Conservation (phyloP, 2,113 vertebrate genomes). For the Mastomys natalensis region DNA sequence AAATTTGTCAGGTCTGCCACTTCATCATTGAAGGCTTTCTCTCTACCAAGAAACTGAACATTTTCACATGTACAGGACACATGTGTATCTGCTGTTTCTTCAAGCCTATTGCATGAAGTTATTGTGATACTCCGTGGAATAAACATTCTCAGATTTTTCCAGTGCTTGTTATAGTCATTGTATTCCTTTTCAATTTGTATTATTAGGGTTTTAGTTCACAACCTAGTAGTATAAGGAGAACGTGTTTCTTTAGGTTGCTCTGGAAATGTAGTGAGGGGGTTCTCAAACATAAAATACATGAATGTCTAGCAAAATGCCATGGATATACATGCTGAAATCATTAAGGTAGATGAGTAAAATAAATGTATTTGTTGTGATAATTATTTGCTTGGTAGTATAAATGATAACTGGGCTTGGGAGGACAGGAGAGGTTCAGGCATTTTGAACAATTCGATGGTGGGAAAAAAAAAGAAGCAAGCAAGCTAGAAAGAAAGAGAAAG, state of each 20-base stretch:
- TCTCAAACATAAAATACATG: not conserved
- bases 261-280: not conserved
- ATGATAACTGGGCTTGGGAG: not conserved
- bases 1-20: not conserved
- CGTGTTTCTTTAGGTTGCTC: not conserved
- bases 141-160: not conserved
- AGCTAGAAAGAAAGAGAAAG: not conserved
- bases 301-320: not conserved
- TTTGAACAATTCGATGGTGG: not conserved
- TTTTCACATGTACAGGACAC: too few species aligned
- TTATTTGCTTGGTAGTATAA: not conserved
- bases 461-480: not conserved
- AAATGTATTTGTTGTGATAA: not conserved
- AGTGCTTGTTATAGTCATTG: not conserved
- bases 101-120: too few species aligned
- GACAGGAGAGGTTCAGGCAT: not conserved
- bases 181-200: not conserved
- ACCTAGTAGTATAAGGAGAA: not conserved
- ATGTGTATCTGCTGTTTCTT: too few species aligned
- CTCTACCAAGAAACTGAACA: not conserved
- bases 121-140: not conserved
- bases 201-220: conserved; percentile 2
- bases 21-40: not conserved
- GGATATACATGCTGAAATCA: not conserved
- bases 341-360: not conserved